Evolutionary conservation across 2,888 invertebrate species (phyloP), one percentile per base, ranked within the genome.

Genomic region (Drosophila leonis): DNA sequence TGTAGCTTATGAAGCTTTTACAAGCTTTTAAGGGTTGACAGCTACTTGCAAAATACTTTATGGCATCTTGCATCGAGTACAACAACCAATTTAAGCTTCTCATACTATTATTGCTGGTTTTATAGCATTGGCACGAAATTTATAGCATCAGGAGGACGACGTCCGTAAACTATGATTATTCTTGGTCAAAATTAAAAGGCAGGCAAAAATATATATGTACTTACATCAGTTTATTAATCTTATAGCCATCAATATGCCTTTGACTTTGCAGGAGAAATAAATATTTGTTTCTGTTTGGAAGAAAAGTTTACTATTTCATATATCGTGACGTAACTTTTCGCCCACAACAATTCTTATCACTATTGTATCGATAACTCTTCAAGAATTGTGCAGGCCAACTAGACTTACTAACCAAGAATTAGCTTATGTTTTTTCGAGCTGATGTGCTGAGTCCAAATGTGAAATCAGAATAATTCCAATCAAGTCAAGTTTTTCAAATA

Each of bases 21-120:
- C 13, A 4, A 52, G 29, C 51, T 48, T 52, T 52, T 31, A 13
- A 48, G 46, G 39, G 59, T 2, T 56, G 46, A 9, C 39, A 67
- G 37, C 27, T 15, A 15, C 2, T 9, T 31, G 13, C 0, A 33
- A 27, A 31, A 8, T 7, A 9, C 4, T 10, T 15, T 27, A n/a
- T 42, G 10, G 5, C 4, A 18, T 1, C 10, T 3, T 33, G 12
- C n/a, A 56, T 18, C 42, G 4, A 35, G 20, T 49, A n/a, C 48
- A 27, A 4, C 1, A 72, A 77, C 66, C 75, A 1, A 4, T 18
- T 49, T 1, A 12, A 10, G 12, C 31, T 31, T 46, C 44, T 8
- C 24, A 44, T 15, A 3, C 6, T 2, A 13, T 42, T 3, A 12
- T 35, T 35, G 9, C 4, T 13, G 2, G 12, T 13, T 20, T 44